Conservation (phyloP, 2,113 vertebrate species). For the Australoheros scitulus region DNA sequence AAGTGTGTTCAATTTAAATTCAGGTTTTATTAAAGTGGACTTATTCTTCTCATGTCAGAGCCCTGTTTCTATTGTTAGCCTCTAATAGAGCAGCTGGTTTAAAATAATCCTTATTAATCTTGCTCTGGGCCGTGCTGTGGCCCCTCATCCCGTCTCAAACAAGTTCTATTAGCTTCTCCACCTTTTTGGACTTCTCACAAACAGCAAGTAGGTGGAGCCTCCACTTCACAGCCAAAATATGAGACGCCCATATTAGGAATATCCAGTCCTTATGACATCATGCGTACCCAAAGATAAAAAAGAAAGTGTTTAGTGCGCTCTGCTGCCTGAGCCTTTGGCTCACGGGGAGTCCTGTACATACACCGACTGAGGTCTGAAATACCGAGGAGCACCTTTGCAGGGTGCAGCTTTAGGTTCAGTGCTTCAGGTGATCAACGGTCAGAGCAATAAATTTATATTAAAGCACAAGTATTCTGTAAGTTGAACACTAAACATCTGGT, state of each 20-base stretch:
- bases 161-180: background rate
- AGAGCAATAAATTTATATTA: background rate
- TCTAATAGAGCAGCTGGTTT: background rate
- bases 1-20: too few species aligned
- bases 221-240: background rate
- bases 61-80: background rate
- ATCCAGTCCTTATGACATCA: too few species aligned
- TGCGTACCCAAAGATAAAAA: background rate
- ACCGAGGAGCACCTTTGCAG: background rate
- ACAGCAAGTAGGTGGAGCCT: background rate
- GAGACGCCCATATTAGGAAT: background rate
- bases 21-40: background rate
- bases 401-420: background rate
- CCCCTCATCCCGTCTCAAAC: background rate
- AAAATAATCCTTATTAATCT: background rate
- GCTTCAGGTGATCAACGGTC: background rate
- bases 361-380: background rate
- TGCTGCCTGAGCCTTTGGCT: background rate
- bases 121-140: background rate
- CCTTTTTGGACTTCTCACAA: background rate
- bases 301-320: background rate
- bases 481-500: background rate
- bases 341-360: background rate
- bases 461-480: background rate
- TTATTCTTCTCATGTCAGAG: background rate